Conservation (phyloP, 2,113 vertebrate species). For the Strigops habroptila region DNA sequence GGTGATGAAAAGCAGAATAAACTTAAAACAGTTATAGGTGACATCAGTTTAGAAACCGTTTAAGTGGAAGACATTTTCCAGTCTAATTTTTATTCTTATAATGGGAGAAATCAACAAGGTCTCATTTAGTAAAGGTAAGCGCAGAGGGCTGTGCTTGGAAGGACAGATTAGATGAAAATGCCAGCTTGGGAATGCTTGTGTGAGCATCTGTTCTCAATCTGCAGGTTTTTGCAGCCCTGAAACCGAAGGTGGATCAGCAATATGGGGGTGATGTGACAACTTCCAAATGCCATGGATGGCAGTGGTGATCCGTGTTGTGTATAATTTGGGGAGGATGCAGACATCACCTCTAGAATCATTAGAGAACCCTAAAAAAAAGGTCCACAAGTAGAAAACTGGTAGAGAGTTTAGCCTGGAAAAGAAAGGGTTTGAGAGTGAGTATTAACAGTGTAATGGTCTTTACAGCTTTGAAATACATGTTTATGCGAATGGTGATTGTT, state of each 20-base stretch:
- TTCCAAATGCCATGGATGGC: neutral
- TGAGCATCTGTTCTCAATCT: neutral
- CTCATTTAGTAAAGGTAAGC: neutral
- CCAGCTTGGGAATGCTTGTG: neutral
- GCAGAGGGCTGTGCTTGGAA: neutral
- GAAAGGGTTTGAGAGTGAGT: neutral
- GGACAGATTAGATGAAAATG: neutral
- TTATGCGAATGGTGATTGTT: neutral
- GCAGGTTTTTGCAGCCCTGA: neutral
- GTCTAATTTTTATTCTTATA: neutral
- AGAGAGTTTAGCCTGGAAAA: neutral
- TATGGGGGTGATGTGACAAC: neutral
- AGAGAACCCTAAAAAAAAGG: neutral
- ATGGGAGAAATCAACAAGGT: neutral
- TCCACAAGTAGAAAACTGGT: neutral
- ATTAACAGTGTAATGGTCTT: accelerated
- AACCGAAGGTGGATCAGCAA: neutral
- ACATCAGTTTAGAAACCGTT: neutral
- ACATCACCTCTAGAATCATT: neutral
- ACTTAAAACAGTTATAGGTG: neutral
- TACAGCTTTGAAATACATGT: neutral
- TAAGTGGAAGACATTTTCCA: neutral
- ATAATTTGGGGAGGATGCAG: neutral
- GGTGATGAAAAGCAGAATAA: neutral
- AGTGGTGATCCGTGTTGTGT: neutral